phyloP scores from a whole-genome alignment of 2,888 invertebrate species.

The Tuberolachnus salignus region DNA sequence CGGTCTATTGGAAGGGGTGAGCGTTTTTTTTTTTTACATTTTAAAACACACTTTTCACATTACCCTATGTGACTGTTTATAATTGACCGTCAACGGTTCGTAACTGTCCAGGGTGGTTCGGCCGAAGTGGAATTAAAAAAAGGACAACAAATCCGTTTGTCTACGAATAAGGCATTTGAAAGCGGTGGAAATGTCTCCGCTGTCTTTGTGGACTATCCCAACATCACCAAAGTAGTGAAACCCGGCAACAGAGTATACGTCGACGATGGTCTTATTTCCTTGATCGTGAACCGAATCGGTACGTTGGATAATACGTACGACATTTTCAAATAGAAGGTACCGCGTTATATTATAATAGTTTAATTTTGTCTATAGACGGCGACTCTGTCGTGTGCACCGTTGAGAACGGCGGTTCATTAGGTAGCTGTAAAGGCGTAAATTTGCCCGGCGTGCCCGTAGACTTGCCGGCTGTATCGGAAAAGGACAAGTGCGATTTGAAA shows the following conservation, averaged over 20 bases:
- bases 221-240: conserved; percentile 89
- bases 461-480: conserved; percentile 95
- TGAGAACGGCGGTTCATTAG: conserved; percentile 93
- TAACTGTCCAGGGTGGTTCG: conserved; percentile 72
- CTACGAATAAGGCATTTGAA: conserved; percentile 77
- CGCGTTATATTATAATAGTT: too few species aligned
- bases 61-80: not conserved
- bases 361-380: conserved; percentile 62
- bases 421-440: conserved; percentile 96
- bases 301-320: conserved; percentile 60
- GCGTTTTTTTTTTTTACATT: conserved; percentile 63
- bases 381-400: conserved; percentile 78
- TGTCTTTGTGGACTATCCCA: conserved; percentile 90
- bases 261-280: conserved; percentile 94
- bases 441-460: conserved; percentile 94
- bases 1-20: conserved; percentile 91
- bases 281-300: conserved; percentile 80
- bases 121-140: conserved; percentile 89
- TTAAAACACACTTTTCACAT: too few species aligned
- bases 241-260: conserved; percentile 86
- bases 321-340: too few species aligned
- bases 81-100: conserved; percentile 21
- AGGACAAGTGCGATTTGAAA: conserved; percentile 88
- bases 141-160: conserved; percentile 80
- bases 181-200: conserved; percentile 78